phyloP scores from a whole-genome alignment of 2,888 invertebrate genomes.

The Pinctada fucata region DNA sequence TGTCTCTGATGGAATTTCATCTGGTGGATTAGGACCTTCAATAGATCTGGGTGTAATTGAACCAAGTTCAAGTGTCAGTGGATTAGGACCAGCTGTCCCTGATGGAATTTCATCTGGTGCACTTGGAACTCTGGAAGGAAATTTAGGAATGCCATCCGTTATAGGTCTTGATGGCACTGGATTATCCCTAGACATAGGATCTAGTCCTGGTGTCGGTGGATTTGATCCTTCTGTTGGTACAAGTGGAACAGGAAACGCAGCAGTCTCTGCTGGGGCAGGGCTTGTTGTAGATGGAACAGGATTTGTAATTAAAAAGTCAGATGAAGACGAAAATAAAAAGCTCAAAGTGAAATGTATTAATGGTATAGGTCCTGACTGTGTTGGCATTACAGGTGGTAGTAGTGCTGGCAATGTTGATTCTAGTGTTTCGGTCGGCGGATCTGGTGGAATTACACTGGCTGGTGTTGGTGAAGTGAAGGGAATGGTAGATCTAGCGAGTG shows the following conservation, averaged over 20 bases:
- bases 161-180: no score
- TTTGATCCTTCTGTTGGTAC: not conserved
- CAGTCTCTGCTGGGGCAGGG: constrained; percentile 9
- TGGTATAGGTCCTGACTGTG: not conserved
- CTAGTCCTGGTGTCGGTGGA: not conserved
- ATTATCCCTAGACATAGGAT: not conserved
- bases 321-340: no score
- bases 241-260: constrained; percentile 7
- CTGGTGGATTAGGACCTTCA: not conserved
- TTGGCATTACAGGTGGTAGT: no score
- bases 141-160: no score
- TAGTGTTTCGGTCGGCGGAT: no score
- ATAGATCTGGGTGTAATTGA: not conserved
- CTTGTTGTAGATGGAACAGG: not conserved
- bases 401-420: no score
- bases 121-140: no score
- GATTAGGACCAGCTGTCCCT: not conserved
- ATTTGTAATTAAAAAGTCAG: no score
- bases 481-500: no score
- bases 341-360: not conserved
- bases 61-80: not conserved
- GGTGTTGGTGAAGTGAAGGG: no score
- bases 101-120: not conserved
- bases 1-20: not conserved
- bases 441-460: no score